A percentile compares a stretch with the other conserved stretches of the same genome.
phyloP scores from a whole-genome alignment of 2,797 vertebrate species.

The Micrastur ruficollis region DNA sequence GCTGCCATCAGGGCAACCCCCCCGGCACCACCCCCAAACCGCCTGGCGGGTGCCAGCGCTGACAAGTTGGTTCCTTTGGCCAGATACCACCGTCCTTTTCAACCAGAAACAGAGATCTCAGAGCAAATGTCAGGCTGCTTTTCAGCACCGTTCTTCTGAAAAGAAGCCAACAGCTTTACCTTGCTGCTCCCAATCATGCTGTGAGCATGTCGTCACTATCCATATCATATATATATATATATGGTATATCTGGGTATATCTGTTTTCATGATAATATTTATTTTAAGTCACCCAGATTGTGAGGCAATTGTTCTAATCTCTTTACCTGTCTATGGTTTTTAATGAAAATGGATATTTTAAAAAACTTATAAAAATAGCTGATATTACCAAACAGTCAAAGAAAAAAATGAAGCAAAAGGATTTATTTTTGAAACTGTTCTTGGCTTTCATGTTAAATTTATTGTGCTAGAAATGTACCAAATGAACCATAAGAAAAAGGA shows the following conservation, averaged over 20 bases:
- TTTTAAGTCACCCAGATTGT: neutral
- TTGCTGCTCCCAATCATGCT: neutral
- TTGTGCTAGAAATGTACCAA: neutral
- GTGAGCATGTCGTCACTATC: neutral
- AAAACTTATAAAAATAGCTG: neutral
- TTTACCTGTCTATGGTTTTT: neutral
- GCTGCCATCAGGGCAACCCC: neutral
- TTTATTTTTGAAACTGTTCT: neutral
- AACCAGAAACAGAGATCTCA: neutral
- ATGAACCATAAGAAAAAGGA: neutral
- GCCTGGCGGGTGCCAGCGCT: fast-evolving
- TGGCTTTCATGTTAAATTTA: neutral
- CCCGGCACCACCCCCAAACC: neutral
- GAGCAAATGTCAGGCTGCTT: neutral
- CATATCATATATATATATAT: no score
- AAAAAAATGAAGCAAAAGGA: neutral
- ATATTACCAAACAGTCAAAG: neutral
- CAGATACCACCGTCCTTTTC: neutral
- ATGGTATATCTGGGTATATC: neutral
- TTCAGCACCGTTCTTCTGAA: neutral
- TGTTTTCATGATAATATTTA: neutral
- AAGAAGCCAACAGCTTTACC: neutral
- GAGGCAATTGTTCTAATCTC: neutral
- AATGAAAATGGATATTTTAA: neutral
- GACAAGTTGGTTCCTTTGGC: neutral